Evolutionary conservation across 1,140 invertebrate genomes (phyloP), one percentile per base, ranked within the genome.

Genomic region (Drosophila grimshawi): DNA sequence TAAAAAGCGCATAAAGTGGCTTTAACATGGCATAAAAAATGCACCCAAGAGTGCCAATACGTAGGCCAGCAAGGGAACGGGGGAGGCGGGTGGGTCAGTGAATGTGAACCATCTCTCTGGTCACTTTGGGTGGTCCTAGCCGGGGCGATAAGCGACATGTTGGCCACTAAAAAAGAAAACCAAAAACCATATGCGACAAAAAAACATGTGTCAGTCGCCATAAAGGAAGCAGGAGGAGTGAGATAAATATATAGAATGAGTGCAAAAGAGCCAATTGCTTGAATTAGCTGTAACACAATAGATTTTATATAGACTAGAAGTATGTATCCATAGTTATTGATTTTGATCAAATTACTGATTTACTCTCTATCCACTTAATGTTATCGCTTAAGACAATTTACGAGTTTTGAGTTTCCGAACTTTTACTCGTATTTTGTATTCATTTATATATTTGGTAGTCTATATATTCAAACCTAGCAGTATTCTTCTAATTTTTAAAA

Each of bases 1-100:
- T 86, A 88, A 88, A 88, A 88, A 89, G 85, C 77, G 80, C 83
- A 88, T 88, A 88, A 88, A 88, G 80, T 89, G 83, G 83, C 83
- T 73, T 88, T 80, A 88, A 83, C 74, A 88, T 88, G 69, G 70
- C 75, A 86, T 86, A 86, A 86, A 86, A 86, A 86, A 88, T 74
- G 82, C 83, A 82, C 76, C 81, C 72, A 63, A 86, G 81, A 88
- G 83, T 88, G 83, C 80, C 67, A 89, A 80, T 62, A 39, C n/a
- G 33, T 27, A 43, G 8, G 32, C 59, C 35, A 60, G 32, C 29
- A 37, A 27, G 8, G 33, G n/a, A 7, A 5, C 41, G 29, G 43
- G 29, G 39, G 45, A 5, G 60, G 5, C 2, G 7, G 39, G 5
- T 30, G 41, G 11, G 56, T 51, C 48, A 52, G 37, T 37, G 53